Base-by-base conservation (phyloP, 2,113 vertebrate genomes). In the Holacanthus passer region DNA sequence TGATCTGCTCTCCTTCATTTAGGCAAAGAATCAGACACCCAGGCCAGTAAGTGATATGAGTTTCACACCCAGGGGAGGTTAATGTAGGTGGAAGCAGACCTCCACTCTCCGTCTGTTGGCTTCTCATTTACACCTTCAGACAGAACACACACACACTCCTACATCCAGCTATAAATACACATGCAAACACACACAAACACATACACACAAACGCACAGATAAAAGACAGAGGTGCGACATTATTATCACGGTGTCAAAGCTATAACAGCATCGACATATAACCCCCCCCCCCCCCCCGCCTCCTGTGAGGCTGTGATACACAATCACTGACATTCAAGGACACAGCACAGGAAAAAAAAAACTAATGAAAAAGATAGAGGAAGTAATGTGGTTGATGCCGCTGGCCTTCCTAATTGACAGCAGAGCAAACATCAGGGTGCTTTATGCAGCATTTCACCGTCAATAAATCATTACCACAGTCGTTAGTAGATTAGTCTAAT, bases 71-170 rank as follows among this genome's bases (percentile, higher is more conserved):
- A 24, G 27, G 32, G 62, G 58, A 45, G 35, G 64, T 53, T 35
- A 12, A 24, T 31, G 43, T 17, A 63, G 64, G 56, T 39, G 39
- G 1, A 2, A 45, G 31, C 17, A 73, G 27, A 64, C 6, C 9
- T 37, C 17, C 67, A 13, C 27, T 16, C 65, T 56, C 53, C 60
- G 31, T 58, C 72, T 59, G 50, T 63, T 29, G 4, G 24, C 27
- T 77, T 41, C 71, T 82, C 53, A 82, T 86, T 86, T 81, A 72
- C 83, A 81, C 79, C 50, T 67, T 69, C 59, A 67, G 29, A 48
- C 5, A 41, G 35, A 63, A 31, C 13, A 39, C 32, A 60, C 32
- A 60, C 69, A 35, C 47, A 62, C 37, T 2, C 32, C 12, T 17
- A 50, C 47, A 9, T 27, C 2, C 45, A 27, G 4, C 45, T 50